Evolutionary conservation across 2,113 vertebrate species (phyloP), one percentile per base, ranked within the genome.

Genomic region (Triplophysa rosa): DNA sequence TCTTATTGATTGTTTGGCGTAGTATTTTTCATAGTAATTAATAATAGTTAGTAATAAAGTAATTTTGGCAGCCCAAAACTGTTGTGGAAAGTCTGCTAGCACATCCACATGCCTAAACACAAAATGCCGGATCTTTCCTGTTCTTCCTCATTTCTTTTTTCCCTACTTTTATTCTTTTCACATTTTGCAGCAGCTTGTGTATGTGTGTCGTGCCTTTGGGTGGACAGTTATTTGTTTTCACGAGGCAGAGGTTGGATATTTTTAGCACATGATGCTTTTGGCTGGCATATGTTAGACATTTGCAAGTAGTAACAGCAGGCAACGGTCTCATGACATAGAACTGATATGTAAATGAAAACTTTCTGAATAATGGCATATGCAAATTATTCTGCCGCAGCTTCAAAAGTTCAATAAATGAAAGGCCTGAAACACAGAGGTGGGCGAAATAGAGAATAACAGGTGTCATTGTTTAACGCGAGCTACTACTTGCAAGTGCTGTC

Each of bases 401-500:
- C 2, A 9, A 12, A 45, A 45, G 49, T 8, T 24, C 67, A 54
- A 23, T 17, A 24, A 49, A 26, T 26, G 14, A 56, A 33, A 12
- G 11, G 1, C 29, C 17, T 29, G 23, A 69, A 49, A 67, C 23
- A 23, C 16, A 33, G 5, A 4, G 17, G n/a, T 37, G 33, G 33
- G 33, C 33, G 6, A 37, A 37, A 37, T n/a, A 12, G 19, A 54
- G 49, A 71, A 72, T 24, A 24, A 19, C 3, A 3, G 29, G 2
- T 29, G 72, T 74, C 58, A 16, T 29, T 42, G 8, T 33, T 3
- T 75, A 8, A 16, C 12, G 19, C 24, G 19, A 71, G 69, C 54
- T 84, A 87, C 89, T 91, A 89, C 90, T 91, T 91, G 90, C 91
- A 91, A 89, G 84, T 87, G 88, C 88, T 40, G 72, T 64, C 88